Evolutionary conservation across 1,140 invertebrate genomes (phyloP).

Genomic region (Colletes gigas): DNA sequence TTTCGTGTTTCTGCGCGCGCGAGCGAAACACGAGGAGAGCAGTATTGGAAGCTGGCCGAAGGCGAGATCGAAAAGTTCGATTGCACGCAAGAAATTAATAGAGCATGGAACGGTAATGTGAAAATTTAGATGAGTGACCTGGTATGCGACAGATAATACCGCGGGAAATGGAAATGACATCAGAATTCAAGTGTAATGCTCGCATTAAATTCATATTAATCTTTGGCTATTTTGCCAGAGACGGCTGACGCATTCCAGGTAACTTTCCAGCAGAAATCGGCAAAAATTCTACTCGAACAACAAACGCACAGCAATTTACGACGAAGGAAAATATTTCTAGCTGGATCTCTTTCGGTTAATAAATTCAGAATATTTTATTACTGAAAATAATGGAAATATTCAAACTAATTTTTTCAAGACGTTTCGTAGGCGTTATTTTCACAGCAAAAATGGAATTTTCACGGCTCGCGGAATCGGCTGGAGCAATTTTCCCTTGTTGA

Average conservation of each 20-base stretch:
- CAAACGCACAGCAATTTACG: too few species aligned
- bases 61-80: slow-evolving; percentile 38
- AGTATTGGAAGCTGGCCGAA: slow-evolving; percentile 11
- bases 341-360: too few species aligned
- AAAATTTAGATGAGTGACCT: slow-evolving; percentile 36
- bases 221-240: neutral
- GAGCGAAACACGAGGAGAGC: neutral
- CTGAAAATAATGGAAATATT: too few species aligned
- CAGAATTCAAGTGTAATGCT: slow-evolving; percentile 35
- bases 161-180: slow-evolving; percentile 40
- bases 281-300: too few species aligned
- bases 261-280: slow-evolving; percentile 5
- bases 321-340: too few species aligned
- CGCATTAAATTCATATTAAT: slow-evolving; percentile 31
- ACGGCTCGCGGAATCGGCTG: neutral
- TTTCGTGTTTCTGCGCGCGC: neutral
- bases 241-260: slow-evolving; percentile 22
- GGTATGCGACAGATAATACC: slow-evolving; percentile 19
- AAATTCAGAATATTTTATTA: too few species aligned
- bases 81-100: slow-evolving; percentile 33
- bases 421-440: too few species aligned
- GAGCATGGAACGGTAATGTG: slow-evolving; percentile 33
- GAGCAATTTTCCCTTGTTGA: neutral
- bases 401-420: too few species aligned
- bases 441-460: neutral